These are phyloP conservation scores for Strongylocentrotus purpuratus DNA, from an alignment of 35 echinoderm and acorn worm species.

Conservation along the genomic window DNA sequence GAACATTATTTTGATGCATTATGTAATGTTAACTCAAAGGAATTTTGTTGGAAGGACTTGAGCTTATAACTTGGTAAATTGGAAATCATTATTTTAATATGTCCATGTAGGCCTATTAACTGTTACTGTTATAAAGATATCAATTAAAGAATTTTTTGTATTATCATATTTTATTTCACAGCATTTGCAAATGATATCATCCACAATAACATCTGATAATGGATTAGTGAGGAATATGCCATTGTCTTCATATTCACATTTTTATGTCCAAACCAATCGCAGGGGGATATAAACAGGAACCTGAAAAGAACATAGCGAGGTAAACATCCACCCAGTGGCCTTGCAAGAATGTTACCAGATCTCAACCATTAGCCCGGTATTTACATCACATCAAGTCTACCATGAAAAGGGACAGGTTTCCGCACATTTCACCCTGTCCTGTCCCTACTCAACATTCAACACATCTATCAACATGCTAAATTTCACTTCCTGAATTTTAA, in stretches of 20 bases:
- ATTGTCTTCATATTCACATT: neutral
- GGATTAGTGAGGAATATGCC: no score
- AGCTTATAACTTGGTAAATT: no score
- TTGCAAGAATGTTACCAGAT: conserved; percentile 25
- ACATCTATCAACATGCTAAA: neutral
- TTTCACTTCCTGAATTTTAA: neutral
- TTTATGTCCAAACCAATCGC: neutral
- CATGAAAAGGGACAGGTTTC: neutral
- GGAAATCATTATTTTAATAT: no score
- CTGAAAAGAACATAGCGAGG: neutral
- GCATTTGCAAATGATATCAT: no score
- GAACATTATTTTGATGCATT: no score
- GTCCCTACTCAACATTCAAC: neutral
- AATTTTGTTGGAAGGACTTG: no score
- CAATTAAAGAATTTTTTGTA: no score
- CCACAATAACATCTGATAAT: no score
- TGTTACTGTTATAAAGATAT: no score
- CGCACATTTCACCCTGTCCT: neutral
- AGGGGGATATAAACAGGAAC: neutral
- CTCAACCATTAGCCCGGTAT: conserved; percentile 7
- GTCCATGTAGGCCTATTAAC: no score
- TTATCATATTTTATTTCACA: no score
- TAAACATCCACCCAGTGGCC: conserved; percentile 4
- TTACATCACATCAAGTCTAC: neutral
- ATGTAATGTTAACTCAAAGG: no score